Evolutionary conservation across 2,113 vertebrate genomes (phyloP).

Genomic region (Carassius carassius): DNA sequence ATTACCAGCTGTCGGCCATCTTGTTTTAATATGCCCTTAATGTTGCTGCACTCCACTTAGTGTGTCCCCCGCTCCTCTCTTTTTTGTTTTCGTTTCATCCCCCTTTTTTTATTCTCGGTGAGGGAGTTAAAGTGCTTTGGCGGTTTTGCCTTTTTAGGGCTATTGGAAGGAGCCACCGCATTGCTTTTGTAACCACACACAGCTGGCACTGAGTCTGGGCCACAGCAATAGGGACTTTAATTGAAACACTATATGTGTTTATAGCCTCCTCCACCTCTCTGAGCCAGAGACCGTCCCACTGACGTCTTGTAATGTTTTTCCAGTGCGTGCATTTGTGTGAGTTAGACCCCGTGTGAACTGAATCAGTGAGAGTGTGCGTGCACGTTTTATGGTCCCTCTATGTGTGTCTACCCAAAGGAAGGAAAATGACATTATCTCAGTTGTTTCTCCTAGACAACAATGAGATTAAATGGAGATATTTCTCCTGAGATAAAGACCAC

Average conservation of each 20-base stretch:
- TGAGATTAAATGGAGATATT: not conserved
- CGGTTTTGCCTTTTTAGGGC: constrained; percentile 42
- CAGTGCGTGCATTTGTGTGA: constrained; percentile 38
- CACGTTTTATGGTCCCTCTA: constrained; percentile 1
- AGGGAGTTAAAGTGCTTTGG: constrained; percentile 52
- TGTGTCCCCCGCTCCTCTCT: constrained; percentile 6
- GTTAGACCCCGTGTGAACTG: constrained; percentile 21
- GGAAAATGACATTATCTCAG: constrained; percentile 6
- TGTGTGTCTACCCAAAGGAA: constrained; percentile 9
- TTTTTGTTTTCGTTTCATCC: constrained; percentile 20
- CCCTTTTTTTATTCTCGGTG: constrained; percentile 58
- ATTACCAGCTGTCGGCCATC: constrained; percentile 68
- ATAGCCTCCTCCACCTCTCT: constrained; percentile 42
- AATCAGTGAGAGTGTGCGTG: not conserved
- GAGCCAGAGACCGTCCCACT: constrained; percentile 20
- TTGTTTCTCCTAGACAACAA: not conserved
- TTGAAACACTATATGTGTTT: constrained; percentile 64
- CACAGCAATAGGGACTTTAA: constrained; percentile 61
- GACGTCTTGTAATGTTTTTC: constrained; percentile 51
- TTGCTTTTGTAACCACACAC: constrained; percentile 69
- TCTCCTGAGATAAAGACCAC: constrained; percentile 7
- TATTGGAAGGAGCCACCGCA: constrained; percentile 56
- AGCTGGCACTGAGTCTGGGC: constrained; percentile 60
- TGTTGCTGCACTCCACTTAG: constrained; percentile 57
- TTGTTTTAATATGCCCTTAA: constrained; percentile 73